A percentile compares a stretch with the other conserved stretches of the same genome.
Evolutionary conservation across 2,113 vertebrate genomes (phyloP).

Genomic region (Tamias sibiricus): DNA sequence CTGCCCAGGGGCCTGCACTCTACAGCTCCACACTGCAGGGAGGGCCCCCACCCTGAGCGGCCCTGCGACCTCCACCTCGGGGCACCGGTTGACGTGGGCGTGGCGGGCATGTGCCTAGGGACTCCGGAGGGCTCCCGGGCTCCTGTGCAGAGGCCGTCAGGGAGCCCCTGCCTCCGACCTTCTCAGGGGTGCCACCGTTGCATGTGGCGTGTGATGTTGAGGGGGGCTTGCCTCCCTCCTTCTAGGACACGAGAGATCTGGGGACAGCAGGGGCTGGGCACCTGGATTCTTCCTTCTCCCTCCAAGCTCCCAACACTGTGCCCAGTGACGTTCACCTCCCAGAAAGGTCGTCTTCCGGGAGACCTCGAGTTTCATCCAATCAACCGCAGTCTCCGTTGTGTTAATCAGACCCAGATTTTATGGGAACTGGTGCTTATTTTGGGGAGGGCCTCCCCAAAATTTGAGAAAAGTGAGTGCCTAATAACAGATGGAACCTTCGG

Average conservation of each 20-base stretch:
- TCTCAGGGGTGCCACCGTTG: accelerated
- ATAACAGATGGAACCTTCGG: accelerated
- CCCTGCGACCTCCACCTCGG: accelerated
- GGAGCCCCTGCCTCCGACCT: accelerated
- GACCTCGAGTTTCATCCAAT: too few species aligned
- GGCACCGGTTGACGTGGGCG: neutral
- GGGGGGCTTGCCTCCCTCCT: neutral
- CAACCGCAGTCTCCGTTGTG: too few species aligned
- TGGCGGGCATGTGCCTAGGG: accelerated
- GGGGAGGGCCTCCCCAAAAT: accelerated
- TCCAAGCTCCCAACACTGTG: neutral
- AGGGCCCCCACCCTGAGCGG: accelerated
- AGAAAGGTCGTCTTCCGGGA: neutral
- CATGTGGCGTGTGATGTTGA: accelerated
- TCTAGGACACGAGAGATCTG: neutral
- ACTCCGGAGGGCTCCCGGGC: accelerated
- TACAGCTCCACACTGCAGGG: neutral
- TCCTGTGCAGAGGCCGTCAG: neutral
- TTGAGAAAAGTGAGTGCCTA: neutral
- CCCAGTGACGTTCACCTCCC: neutral
- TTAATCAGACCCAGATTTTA: neutral
- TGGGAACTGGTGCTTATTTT: too few species aligned
- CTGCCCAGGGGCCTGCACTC: neutral
- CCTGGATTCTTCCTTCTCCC: neutral
- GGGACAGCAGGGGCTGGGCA: neutral